Conservation (phyloP, 2,888 invertebrate species). For the Holacanthella duospinosa region DNA sequence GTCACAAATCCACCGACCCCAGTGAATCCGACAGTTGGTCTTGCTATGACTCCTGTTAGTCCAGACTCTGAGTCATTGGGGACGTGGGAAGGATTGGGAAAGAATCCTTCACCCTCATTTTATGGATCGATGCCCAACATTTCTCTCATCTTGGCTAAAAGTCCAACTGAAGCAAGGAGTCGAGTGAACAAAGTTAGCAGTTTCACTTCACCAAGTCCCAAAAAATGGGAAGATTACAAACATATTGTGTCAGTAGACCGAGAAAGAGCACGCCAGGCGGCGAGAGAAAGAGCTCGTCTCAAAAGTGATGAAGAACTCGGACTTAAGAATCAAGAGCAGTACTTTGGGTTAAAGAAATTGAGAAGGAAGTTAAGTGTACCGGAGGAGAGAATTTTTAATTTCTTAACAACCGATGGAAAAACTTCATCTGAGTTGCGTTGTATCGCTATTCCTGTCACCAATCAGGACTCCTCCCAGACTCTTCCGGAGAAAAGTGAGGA, state of each 20-base stretch:
- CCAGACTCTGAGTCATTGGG: conserved; percentile 3
- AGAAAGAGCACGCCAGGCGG: conserved; percentile 51
- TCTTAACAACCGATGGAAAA: neutral
- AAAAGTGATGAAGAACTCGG: conserved; percentile 65
- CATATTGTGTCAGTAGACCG: conserved; percentile 39
- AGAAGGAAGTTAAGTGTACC: conserved; percentile 36
- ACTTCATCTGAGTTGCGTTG: no score
- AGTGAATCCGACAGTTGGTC: conserved; percentile 13
- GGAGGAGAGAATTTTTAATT: conserved; percentile 50
- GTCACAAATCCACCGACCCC: conserved; percentile 33
- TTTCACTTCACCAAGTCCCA: conserved; percentile 18
- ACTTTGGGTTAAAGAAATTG: conserved; percentile 38
- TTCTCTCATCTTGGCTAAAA: conserved; percentile 6
- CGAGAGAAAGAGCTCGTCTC: conserved; percentile 54
- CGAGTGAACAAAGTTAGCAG: conserved; percentile 10
- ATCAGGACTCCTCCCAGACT: neutral
- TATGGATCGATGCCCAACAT: conserved; percentile 35
- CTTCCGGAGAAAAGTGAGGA: neutral
- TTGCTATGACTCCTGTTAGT: neutral
- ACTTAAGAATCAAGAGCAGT: conserved; percentile 38
- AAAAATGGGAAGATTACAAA: conserved; percentile 34
- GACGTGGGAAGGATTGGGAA: neutral
- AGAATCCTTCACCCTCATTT: conserved; percentile 25
- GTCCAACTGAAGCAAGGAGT: neutral
- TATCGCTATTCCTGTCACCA: neutral